A percentile compares a stretch with the other conserved stretches of the same genome.
phyloP scores from a whole-genome alignment of 2,113 vertebrate species.

The Pluvianellus socialis region DNA sequence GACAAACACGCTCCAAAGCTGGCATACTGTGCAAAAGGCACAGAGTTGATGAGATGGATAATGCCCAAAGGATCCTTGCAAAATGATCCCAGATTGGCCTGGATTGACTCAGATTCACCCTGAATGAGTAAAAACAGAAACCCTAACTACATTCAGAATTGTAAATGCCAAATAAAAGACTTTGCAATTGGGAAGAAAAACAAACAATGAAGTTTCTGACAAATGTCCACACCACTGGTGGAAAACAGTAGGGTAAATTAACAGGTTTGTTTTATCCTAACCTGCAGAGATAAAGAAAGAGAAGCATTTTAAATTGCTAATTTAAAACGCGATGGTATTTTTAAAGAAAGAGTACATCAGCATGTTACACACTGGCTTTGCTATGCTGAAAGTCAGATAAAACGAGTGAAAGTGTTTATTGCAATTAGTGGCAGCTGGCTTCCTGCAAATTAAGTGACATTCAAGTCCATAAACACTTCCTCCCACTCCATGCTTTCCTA shows the following conservation, averaged over 20 bases:
- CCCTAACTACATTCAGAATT: neutral
- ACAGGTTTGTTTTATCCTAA: neutral
- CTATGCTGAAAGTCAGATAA: neutral
- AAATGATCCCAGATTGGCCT: neutral
- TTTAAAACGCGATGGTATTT: neutral
- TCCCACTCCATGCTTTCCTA: neutral
- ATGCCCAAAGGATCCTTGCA: neutral
- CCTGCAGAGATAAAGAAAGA: neutral
- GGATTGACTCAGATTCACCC: neutral
- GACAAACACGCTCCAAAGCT: neutral
- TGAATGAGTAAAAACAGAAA: neutral
- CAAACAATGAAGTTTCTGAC: neutral
- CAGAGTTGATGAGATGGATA: neutral
- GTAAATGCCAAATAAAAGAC: neutral
- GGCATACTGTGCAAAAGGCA: neutral
- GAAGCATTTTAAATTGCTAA: neutral
- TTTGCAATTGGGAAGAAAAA: neutral
- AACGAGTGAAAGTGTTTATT: neutral
- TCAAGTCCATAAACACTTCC: neutral
- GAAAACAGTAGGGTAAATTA: neutral
- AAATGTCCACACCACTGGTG: neutral
- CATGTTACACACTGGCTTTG: neutral
- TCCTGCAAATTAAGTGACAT: conserved; percentile 22
- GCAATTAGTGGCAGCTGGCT: conserved; percentile 21
- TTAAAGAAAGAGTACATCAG: neutral